Evolutionary conservation across 2,797 vertebrate species (phyloP), one percentile per base, ranked within the genome.

Genomic region (Rhynchonycteris naso): DNA sequence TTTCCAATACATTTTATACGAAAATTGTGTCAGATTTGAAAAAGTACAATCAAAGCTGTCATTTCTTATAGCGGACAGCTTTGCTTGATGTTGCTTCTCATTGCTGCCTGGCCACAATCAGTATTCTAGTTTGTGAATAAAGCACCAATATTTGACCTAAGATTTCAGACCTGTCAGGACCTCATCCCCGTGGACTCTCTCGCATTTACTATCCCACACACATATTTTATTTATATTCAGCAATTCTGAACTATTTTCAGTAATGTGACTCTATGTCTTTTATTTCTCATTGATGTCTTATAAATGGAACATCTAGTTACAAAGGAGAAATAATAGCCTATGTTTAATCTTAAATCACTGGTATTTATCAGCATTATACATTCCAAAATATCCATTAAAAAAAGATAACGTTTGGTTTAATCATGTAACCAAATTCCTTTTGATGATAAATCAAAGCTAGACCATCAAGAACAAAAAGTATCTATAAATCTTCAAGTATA

Each of bases 341-440:
- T 72, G 24, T 19, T 82, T 35, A 50, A 54, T 85, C 38, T 90
- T 72, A 78, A 76, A 79, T 92, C 52, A 68, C 76, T 75, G 69
- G 43, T 71, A 83, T 69, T 95, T 72, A 87, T 95, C 80, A 86
- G 30, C 38, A 65, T 85, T 35, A 58, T 66, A 63, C 50, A 68
- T 90, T 88, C 85, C 47, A 72, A 96, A 85, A 85, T 4, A 30
- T 7, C 88, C 19, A 96, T 66, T 16, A 83, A 96, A 79, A 94
- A 86, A 97, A 96, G 87, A 87, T 90, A 86, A 90, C 87, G 35
- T 86, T 95, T 83, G 68, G 30, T 91, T 94, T 98, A 97, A 97
- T 98, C 88, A 81, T 47, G 28, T 92, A 88, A 90, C 88, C 35
- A 94, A 87, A 28, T 75, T 91, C 94, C 95, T 71, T 96, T 94